Base-by-base conservation (phyloP, 2,888 invertebrate genomes). In the Torymus auratus region DNA sequence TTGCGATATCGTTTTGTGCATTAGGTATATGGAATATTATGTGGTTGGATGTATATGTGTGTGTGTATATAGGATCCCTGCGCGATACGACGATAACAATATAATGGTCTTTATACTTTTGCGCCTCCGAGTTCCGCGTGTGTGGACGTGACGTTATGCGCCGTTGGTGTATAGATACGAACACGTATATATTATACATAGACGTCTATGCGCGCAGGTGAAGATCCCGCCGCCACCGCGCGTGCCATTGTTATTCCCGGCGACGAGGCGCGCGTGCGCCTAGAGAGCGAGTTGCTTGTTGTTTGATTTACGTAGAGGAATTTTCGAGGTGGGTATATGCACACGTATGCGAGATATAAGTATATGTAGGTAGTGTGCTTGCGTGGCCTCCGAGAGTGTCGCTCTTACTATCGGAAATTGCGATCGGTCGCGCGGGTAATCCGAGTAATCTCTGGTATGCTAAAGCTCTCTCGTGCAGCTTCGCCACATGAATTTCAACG, bases 231-330 rank as follows among this genome's bases (percentile, higher is more conserved):
- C 11, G 70, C 41, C 17, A 15, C 23, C 11, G 15, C 61, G 56
- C 13, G 65, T 7, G 70, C 72, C 41, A 78, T 78, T 73, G 73
- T 78, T 68, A 78, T 78, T 78, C 73, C 61, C 68, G 67, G 14
- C 78, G 60, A 20, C 4, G 74, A 60, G 67, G 11, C 12, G 61
- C 60, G 23, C 10, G 41, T 41, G 41, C 41, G 41, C 41, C 41
- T 41, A 41, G 41, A 41, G 41, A 41, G 41, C 41, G 41, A 41
- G 41, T 41, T 41, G 41, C 41, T 41, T 41, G 41, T 41, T 41
- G 7, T 41, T 74, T 64, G 62, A 56, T 55, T 50, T 75, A 61
- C 75, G 60, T 28, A 14, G 15, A 68, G 68, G 68, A 76, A 68
- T 76, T 68, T 68, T 53, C 67, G 65, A 23, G 60, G n/a, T 14